Conservation (phyloP, 2,888 invertebrate species). For the Limenitis camilla region DNA sequence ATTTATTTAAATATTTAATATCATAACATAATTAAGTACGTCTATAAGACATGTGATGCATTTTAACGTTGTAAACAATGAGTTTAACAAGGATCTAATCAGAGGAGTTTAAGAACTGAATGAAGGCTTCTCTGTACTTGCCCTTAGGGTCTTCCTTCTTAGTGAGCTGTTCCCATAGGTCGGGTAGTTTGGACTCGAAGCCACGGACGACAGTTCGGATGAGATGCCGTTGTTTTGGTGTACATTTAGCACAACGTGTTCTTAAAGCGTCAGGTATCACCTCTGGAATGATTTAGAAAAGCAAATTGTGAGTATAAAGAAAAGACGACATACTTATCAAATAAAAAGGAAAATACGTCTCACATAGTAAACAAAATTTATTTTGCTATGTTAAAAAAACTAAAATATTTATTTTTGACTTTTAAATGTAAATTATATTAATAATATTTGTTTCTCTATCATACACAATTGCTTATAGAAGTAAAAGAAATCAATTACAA, state of each 20-base stretch:
- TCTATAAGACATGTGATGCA: no score
- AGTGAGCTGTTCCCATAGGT: conserved; percentile 77
- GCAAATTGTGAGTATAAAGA: neutral
- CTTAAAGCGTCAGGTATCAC: conserved; percentile 53
- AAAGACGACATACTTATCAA: no score
- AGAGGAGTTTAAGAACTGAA: conserved; percentile 45
- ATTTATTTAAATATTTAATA: no score
- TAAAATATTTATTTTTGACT: no score
- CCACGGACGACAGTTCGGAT: conserved; percentile 75
- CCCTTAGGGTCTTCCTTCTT: conserved; percentile 80
- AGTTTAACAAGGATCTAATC: conserved; percentile 32
- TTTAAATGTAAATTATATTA: no score
- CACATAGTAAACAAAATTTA: no score
- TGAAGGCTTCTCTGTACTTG: conserved; percentile 76
- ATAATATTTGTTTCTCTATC: no score
- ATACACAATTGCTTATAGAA: no score
- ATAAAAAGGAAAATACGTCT: no score
- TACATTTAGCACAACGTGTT: conserved; percentile 77
- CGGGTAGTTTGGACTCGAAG: conserved; percentile 77
- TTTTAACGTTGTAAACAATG: neutral
- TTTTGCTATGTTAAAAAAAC: no score
- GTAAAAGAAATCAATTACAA: no score
- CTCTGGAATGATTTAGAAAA: conserved; percentile 30
- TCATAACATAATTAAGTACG: no score
- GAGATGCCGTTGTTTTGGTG: conserved; percentile 75